Conservation (phyloP, 1,140 invertebrate species). For the Nebria ingens region DNA sequence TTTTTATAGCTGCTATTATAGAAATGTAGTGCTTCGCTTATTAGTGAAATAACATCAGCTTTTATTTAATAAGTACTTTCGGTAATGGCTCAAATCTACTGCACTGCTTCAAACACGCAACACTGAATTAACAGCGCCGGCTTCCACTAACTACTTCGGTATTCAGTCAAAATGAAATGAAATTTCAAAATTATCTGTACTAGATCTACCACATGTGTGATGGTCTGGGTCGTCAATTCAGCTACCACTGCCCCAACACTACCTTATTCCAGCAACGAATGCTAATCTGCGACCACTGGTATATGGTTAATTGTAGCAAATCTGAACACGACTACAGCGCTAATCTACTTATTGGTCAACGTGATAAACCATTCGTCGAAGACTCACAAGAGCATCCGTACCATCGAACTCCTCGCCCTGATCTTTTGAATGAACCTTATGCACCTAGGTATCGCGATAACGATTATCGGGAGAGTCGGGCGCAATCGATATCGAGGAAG, state of each 20-base stretch:
- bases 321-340: constrained; percentile 54
- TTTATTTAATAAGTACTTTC: no score
- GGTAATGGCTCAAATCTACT: no score
- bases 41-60: no score
- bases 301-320: constrained; percentile 67
- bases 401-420: constrained; percentile 49
- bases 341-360: constrained; percentile 58
- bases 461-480: constrained; percentile 14
- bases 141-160: no score
- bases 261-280: constrained; percentile 70
- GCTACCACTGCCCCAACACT: constrained; percentile 63
- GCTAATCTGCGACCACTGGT: constrained; percentile 72
- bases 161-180: no score
- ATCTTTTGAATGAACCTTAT: constrained; percentile 44
- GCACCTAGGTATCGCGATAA: neutral
- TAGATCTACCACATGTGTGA: constrained; percentile 73
- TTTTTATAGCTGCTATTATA: no score
- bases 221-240: constrained; percentile 57
- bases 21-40: no score
- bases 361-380: constrained; percentile 55
- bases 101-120: no score
- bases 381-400: constrained; percentile 44
- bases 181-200: no score
- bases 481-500: constrained; percentile 4
- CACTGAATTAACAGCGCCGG: no score